Evolutionary conservation across 2,113 vertebrate genomes (phyloP).

Genomic region (Phodopus roborovskii): DNA sequence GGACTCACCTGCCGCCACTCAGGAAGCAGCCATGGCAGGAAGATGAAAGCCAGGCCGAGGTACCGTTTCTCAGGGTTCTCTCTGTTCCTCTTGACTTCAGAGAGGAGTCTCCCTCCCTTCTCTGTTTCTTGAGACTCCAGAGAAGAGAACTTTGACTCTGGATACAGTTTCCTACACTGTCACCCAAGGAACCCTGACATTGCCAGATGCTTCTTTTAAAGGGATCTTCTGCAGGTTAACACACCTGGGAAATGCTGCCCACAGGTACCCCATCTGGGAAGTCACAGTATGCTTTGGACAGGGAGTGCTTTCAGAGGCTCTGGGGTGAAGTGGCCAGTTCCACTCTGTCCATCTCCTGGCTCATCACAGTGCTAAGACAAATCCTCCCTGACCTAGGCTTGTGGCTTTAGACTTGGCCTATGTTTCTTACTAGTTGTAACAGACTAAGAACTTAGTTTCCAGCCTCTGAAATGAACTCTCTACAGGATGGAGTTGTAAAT

Average conservation of each 20-base stretch:
- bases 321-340: background rate
- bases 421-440: background rate
- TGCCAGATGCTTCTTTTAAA: background rate
- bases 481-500: background rate
- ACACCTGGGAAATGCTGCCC: background rate
- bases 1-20: background rate
- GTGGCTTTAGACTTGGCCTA: background rate
- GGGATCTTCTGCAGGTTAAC: background rate
- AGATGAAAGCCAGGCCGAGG: constrained; percentile 15
- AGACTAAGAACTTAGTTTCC: background rate
- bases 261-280: background rate
- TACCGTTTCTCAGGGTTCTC: background rate
- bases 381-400: background rate
- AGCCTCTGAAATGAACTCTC: background rate
- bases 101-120: background rate
- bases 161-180: background rate
- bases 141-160: background rate
- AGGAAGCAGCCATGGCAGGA: constrained; percentile 47
- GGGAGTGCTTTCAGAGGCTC: background rate
- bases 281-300: background rate
- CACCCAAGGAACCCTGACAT: background rate
- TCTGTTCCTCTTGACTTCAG: background rate
- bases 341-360: background rate
- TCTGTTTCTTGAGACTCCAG: background rate
- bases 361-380: constrained; percentile 3